Evolutionary conservation across 2,113 vertebrate species (phyloP), one percentile per base, ranked within the genome.

Genomic region (Cyanoramphus novaezelandiae): DNA sequence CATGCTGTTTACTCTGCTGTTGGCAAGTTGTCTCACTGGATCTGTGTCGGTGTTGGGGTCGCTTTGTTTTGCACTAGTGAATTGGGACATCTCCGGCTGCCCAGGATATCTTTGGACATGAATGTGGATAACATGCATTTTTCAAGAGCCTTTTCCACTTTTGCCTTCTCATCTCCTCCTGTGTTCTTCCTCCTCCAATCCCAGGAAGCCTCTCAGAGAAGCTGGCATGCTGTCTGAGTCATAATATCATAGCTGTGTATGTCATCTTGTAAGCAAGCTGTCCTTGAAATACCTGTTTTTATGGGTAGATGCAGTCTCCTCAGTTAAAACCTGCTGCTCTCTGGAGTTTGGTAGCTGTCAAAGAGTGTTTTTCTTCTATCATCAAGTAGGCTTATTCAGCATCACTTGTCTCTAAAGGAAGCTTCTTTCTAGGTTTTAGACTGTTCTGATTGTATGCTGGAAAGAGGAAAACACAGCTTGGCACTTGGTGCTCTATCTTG

Each of bases 271-370:
- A 90, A 68, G 77, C 75, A 74, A 88, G 86, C 86, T 96, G 93
- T 95, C 96, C 92, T 95, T 90, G 92, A 96, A 95, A 90, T 94
- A 96, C 91, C 92, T 95, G 93, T 85, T 96, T 90, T 74, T 78
- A 39, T 92, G 86, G 94, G 53, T 81, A 88, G 87, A 71, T 87
- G 46, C 52, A 43, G 72, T 78, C 88, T 96, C 85, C 69, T 92
- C 59, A 83, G 88, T 92, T 94, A 86, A 95, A 95, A 88, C 63
- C 37, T 29, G 84, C 95, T 88, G 63, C 63, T 95, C 78, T 92
- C 82, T 93, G 60, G 76, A 78, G 91, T 94, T 94, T 75, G 44
- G 33, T 83, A 68, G 88, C 88, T 95, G 82, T 92, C 86, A 92
- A 96, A 90, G 63, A 75, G 0, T 69, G 10, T 68, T 72, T 84